Evolutionary conservation across 1,140 invertebrate species (phyloP), one percentile per base, ranked within the genome.

Genomic region (Chelonus insularis): DNA sequence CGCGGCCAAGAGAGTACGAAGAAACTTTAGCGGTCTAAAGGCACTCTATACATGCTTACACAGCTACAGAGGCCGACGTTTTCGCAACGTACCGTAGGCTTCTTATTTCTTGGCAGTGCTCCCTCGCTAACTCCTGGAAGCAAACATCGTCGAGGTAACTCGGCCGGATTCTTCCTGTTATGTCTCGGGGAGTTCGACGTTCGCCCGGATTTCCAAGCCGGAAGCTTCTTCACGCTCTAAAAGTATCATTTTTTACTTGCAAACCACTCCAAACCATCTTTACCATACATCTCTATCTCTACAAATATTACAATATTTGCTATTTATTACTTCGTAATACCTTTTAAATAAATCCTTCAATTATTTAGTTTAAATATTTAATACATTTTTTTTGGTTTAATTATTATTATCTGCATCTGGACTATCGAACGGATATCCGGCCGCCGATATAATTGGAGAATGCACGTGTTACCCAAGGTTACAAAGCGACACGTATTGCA

Each of bases 51-150:
- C 21, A 45, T 16, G 23, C 11, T 25, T 23, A 45, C 12, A 57
- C 20, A 32, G 11, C 9, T 12, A 57, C 21, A 57, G 21, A 36
- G 72, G 70, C 59, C 69, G 69, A 77, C 75, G 73, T 78, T 80
- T 78, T 80, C 71, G 68, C 72, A 72, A 78, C 68, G 76, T 69
- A 57, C 72, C 68, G 70, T 76, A 76, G 68, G 32, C 70, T 71
- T 72, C 67, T 71, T 74, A 72, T 73, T 77, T 75, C 74, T 76
- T 74, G 70, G 70, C 69, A 72, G 64, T 65, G 68, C 65, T 71
- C 68, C 64, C 64, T 74, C 68, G 67, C 68, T 50, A 67, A 72
- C 69, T 70, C 68, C 71, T 71, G 69, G 67, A 68, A 70, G 51
- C 56, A 63, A 57, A 63, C 32, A 65, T 67, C 66, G 55, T 54